Evolutionary conservation across 2,888 invertebrate species (phyloP), one percentile per base, ranked within the genome.

Genomic region (Glaucopsyche alexis): DNA sequence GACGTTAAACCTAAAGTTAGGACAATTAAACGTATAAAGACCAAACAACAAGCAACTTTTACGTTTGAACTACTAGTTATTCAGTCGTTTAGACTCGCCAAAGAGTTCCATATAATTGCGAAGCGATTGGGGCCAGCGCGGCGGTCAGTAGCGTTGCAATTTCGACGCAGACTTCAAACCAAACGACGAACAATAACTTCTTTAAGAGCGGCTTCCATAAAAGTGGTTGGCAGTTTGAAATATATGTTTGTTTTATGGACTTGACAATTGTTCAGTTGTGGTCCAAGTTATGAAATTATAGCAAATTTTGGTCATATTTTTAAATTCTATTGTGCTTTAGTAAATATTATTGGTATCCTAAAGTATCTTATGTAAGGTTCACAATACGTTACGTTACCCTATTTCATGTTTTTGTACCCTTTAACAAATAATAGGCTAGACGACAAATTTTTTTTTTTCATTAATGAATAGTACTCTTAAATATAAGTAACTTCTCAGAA

Each of bases 51-150:
- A 75, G 76, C 74, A 72, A 73, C 70, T 76, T 74, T 72, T 74
- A 73, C 75, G 74, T 75, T 76, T 75, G 71, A 71, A 72, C 71
- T 50, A 70, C 71, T 74, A 71, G 71, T 74, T 75, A 74, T 76
- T 72, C 74, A 76, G 76, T 73, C 73, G 76, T 73, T 69, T 52
- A 66, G 74, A 74, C 70, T 79, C 79, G 79, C 79, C 79, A 78
- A 80, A 78, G 79, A 81, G 79, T 77, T 76, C 78, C 78, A 83
- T 67, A 42, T 67, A 81, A 83, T 83, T 81, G 81, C 80, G 77
- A 79, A 76, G 78, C 75, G 45, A 77, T 79, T 78, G 76, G 75
- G 78, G 73, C 69, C 73, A 65, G 47, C 73, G 74, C 73, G 55
- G 47, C 73, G 74, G 74, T 74, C 74, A 77, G 75, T 73, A 73